Conservation (phyloP, 2,113 vertebrate genomes). For the Synodontis membranacea region DNA sequence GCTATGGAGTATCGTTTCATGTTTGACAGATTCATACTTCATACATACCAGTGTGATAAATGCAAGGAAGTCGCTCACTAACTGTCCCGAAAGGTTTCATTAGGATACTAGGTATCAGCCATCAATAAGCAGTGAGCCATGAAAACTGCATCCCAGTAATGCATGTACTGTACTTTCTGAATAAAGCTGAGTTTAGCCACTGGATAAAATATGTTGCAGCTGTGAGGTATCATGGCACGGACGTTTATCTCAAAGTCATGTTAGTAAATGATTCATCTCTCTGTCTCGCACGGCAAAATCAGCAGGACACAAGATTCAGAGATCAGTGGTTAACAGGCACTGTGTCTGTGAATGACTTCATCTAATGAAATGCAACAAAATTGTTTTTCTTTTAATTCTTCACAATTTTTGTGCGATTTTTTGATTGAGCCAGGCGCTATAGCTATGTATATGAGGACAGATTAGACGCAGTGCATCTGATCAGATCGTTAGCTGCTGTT, state of each 20-base stretch:
- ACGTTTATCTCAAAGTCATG: neutral
- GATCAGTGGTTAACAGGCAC: conserved; percentile 3
- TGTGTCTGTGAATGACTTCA: neutral
- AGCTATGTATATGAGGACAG: neutral
- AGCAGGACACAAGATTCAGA: conserved; percentile 5
- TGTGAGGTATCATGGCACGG: neutral
- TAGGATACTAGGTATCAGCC: neutral
- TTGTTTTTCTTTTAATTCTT: neutral
- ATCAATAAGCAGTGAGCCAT: neutral
- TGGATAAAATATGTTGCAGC: neutral
- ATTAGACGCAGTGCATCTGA: neutral
- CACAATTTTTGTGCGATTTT: neutral
- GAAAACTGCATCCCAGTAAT: neutral
- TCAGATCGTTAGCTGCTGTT: neutral
- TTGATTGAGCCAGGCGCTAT: neutral
- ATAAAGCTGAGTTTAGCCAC: neutral
- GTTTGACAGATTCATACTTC: conserved; percentile 15
- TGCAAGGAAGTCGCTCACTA: conserved; percentile 6
- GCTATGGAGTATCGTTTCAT: neutral
- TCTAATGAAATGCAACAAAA: neutral
- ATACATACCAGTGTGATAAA: neutral
- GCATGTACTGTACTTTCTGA: neutral
- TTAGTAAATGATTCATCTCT: conserved; percentile 20
- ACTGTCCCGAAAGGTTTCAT: neutral
- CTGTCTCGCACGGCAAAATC: neutral